These are phyloP conservation scores for Kudoa iwatai DNA, from an alignment of 30 jellyfish, hydroid and myxozoan species.

Conservation along the genomic window DNA sequence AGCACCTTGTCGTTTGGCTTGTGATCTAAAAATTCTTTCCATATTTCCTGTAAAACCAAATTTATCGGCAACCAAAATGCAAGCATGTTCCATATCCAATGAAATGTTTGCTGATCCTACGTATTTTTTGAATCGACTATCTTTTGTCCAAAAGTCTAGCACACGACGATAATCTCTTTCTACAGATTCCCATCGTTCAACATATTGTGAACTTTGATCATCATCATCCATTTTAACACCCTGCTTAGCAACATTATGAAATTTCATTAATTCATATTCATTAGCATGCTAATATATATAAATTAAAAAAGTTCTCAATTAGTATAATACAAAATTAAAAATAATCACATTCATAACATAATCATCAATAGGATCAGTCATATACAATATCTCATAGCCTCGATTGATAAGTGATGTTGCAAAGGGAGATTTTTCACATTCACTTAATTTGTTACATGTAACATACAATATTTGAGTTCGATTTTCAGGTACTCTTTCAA, in stretches of 20 bases:
- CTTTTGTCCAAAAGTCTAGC: too few relatives aligned
- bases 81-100: slow-evolving; percentile 74
- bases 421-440: slow-evolving; percentile 65
- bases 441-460: slow-evolving; percentile 53
- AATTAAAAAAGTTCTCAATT: not conserved
- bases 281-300: slow-evolving; percentile 20
- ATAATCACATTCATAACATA: slow-evolving; percentile 25
- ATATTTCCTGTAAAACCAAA: slow-evolving; percentile 96
- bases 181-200: slow-evolving; percentile 19
- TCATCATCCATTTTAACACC: slow-evolving; percentile 38
- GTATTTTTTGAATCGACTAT: too few relatives aligned
- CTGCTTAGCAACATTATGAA: slow-evolving; percentile 94
- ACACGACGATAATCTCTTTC: slow-evolving; percentile 79
- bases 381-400: slow-evolving; percentile 74
- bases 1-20: slow-evolving; percentile 10
- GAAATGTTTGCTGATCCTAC: too few relatives aligned
- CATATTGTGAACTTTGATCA: slow-evolving; percentile 18
- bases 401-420: slow-evolving; percentile 42
- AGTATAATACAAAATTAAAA: too few relatives aligned
- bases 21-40: slow-evolving; percentile 95
- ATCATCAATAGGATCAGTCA: slow-evolving; percentile 84
- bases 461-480: slow-evolving; percentile 65
- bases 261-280: slow-evolving; percentile 78
- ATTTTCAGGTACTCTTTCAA: slow-evolving; percentile 62
- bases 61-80: slow-evolving; percentile 79